phyloP scores from a whole-genome alignment of 2,888 invertebrate genomes.

The Incurvaria masculella region DNA sequence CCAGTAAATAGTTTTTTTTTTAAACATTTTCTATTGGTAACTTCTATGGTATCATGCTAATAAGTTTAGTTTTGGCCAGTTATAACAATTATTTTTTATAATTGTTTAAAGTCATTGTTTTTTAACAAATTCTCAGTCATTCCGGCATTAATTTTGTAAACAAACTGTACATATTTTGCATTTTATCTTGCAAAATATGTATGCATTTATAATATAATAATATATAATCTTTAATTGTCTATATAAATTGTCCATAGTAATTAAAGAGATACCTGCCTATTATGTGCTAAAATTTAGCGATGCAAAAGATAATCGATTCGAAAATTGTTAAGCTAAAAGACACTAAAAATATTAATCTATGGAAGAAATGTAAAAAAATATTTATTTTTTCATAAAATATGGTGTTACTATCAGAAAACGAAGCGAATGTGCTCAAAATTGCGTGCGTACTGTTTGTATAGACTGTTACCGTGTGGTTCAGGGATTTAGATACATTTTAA shows the following conservation, averaged over 20 bases:
- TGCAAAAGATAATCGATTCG: neutral
- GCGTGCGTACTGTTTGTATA: neutral
- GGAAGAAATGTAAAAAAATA: neutral
- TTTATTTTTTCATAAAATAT: neutral
- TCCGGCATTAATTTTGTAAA: neutral
- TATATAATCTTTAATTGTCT: neutral
- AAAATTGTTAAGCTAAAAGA: neutral
- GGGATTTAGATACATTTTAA: neutral
- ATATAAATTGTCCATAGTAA: neutral
- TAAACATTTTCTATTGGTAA: too few relatives aligned
- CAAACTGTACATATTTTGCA: neutral
- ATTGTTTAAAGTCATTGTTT: neutral
- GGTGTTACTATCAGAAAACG: neutral
- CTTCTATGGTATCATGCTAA: too few relatives aligned
- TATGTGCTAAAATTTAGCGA: neutral
- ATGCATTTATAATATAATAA: neutral
- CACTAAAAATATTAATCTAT: neutral
- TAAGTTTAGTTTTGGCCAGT: too few relatives aligned
- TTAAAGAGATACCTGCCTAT: neutral
- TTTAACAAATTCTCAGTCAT: neutral
- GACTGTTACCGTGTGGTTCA: too few relatives aligned
- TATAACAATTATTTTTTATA: too few relatives aligned
- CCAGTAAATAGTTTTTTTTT: neutral
- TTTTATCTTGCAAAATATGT: neutral
- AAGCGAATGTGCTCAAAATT: neutral